phyloP scores from a whole-genome alignment of 2,113 vertebrate genomes.

The Coreoperca whiteheadi region DNA sequence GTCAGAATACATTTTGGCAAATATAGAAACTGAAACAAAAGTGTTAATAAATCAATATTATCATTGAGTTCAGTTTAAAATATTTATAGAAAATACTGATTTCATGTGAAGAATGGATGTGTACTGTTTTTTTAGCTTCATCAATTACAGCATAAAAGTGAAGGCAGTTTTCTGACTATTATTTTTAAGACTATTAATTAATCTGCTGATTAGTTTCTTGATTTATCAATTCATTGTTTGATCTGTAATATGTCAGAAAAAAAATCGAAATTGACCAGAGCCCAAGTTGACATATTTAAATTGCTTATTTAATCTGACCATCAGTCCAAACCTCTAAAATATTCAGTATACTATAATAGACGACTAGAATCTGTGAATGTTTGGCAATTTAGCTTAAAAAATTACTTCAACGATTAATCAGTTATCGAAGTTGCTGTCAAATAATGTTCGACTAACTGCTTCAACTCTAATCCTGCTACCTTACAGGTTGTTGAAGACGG shows the following conservation, averaged over 20 bases:
- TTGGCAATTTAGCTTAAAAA: background rate
- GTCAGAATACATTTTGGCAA: background rate
- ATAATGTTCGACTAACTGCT: background rate
- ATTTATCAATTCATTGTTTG: background rate
- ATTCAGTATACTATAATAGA: background rate
- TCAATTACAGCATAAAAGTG: background rate
- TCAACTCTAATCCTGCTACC: background rate
- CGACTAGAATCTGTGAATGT: background rate
- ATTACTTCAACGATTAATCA: no score
- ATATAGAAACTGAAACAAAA: background rate
- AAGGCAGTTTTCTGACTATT: background rate
- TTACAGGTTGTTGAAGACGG: slow-evolving; percentile 94
- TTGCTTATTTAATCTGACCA: background rate
- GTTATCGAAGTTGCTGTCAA: no score
- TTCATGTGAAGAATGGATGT: background rate
- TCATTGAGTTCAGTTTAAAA: background rate
- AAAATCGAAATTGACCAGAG: no score
- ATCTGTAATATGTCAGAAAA: background rate
- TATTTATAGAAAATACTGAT: background rate
- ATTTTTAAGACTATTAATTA: background rate
- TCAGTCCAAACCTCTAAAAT: background rate
- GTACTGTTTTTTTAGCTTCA: background rate
- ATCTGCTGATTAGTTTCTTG: background rate
- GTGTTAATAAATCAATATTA: background rate
- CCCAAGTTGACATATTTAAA: background rate